phyloP scores from a whole-genome alignment of 1,140 invertebrate species.

The Batillaria attramentaria region DNA sequence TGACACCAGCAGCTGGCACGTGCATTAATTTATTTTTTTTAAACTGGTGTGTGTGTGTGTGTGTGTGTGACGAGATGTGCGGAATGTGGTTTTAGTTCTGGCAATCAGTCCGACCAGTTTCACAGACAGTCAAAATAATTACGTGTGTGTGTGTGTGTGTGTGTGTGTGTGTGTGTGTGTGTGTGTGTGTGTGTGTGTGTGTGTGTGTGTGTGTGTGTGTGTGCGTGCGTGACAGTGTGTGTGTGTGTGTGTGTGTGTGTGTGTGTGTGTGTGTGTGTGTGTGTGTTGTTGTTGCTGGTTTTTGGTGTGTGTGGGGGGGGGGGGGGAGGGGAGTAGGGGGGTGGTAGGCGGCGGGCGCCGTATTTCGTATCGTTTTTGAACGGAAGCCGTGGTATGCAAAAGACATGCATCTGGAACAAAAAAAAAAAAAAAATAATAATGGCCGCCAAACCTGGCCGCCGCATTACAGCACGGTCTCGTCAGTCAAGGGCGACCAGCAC shows the following conservation, averaged over 20 bases:
- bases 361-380: too few relatives aligned
- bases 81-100: background rate
- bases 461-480: too few relatives aligned
- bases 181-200: background rate
- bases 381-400: too few relatives aligned
- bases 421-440: too few relatives aligned
- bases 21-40: too few relatives aligned
- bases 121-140: background rate
- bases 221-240: background rate
- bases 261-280: background rate
- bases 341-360: too few relatives aligned
- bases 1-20: too few relatives aligned
- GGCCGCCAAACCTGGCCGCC: too few relatives aligned
- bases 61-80: background rate
- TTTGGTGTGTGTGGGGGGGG: too few relatives aligned
- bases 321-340: too few relatives aligned
- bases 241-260: slow-evolving; percentile 2
- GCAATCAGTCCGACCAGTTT: background rate
- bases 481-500: too few relatives aligned
- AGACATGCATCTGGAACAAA: too few relatives aligned
- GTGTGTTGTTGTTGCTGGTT: background rate
- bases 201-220: background rate
- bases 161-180: slow-evolving; percentile 2
- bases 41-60: slow-evolving; percentile 2
- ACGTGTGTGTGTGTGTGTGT: background rate